Base-by-base conservation (phyloP, 2,113 vertebrate genomes). In the Oenanthe melanoleuca region DNA sequence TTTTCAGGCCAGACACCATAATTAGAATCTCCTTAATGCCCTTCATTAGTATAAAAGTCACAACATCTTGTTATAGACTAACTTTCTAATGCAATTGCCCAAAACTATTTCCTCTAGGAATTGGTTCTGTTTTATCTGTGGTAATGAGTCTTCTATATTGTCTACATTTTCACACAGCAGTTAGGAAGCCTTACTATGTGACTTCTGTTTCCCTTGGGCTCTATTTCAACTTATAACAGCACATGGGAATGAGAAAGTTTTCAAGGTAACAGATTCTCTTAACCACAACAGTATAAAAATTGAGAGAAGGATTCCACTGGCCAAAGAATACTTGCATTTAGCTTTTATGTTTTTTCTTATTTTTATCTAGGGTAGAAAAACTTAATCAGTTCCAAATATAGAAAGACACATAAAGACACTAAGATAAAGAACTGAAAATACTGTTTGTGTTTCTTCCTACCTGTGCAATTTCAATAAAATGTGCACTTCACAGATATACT, bases 1-100 rank as follows among this genome's bases (percentile, higher is more conserved):
- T 92, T 89, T 93, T 86, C 61, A 74, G 61, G 75, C 57, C n/a
- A 74, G 40, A 37, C n/a, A 78, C 56, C 56, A 60, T 83, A 89
- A 92, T 93, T 93, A 80, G 80, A 91, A 84, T 80, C 44, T 92
- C 86, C 92, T 93, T 88, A 90, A 67, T 89, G 72, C 29, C 72
- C 56, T 86, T 91, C 92, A 67, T 92, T 91, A 89, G 69, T 89
- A 81, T 75, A 89, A 66, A 94, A 93, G 86, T 91, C 65, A 93
- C 33, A 90, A 24, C 42, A 80, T 85, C 74, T 92, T 89, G 73
- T 91, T 89, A 88, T 25, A 78, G 72, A 73, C 71, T 45, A 80
- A 88, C 52, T 81, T 96, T 74, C 49, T 89, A 78, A 88, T 44
- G 23, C 20, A 88, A 86, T 84, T 90, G 77, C 72, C 34, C 72